Evolutionary conservation across 2,888 invertebrate genomes (phyloP).

Genomic region (Scrobipalpa atriplicella): DNA sequence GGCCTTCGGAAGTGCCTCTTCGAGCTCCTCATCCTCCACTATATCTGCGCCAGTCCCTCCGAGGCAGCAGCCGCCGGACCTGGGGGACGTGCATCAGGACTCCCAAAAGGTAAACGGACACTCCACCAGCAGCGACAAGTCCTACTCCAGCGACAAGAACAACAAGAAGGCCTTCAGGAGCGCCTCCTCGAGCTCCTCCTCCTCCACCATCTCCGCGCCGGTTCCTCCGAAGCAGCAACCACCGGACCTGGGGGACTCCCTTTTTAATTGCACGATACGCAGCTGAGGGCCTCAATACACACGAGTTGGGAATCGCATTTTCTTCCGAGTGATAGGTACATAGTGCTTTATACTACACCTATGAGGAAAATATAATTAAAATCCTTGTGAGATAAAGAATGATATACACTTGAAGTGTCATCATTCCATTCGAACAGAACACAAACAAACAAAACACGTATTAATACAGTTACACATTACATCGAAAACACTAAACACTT

Average conservation of each 20-base stretch:
- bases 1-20: constrained; percentile 81
- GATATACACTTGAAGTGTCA: too few species aligned
- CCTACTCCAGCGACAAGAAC: constrained; percentile 81
- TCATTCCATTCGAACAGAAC: too few species aligned
- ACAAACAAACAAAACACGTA: too few species aligned
- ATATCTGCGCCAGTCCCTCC: constrained; percentile 60
- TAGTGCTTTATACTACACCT: too few species aligned
- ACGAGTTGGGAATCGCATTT: too few species aligned
- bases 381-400: too few species aligned
- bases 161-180: constrained; percentile 81
- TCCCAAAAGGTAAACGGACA: constrained; percentile 58
- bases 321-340: too few species aligned
- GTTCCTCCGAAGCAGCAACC: constrained; percentile 61
- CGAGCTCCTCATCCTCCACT: constrained; percentile 73
- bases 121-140: constrained; percentile 77
- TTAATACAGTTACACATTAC: too few species aligned
- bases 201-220: constrained; percentile 66
- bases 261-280: too few species aligned
- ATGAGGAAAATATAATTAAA: too few species aligned
- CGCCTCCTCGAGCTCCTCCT: constrained; percentile 75
- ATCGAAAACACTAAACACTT: too few species aligned
- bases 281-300: too few species aligned
- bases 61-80: constrained; percentile 66
- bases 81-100: constrained; percentile 73
- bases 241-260: constrained; percentile 71